Conservation (phyloP, 2,113 vertebrate genomes). For the Brachirus orientalis region DNA sequence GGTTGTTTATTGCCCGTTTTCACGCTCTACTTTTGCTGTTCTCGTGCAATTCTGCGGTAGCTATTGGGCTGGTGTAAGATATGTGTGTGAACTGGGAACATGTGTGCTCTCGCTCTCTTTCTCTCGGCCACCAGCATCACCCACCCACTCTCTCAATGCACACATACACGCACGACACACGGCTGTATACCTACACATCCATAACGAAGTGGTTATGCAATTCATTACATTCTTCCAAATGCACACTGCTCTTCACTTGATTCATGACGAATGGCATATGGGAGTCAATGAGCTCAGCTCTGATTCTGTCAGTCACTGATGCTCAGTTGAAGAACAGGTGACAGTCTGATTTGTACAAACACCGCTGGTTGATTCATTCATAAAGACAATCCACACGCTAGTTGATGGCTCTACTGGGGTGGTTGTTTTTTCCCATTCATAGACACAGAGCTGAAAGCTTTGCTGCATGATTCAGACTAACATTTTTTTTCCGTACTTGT, state of each 20-base stretch:
- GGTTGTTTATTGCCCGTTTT: slow-evolving; percentile 69
- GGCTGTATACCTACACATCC: slow-evolving; percentile 22
- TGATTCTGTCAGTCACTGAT: slow-evolving; percentile 29
- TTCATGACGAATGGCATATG: too few species aligned
- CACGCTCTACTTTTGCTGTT: slow-evolving; percentile 52
- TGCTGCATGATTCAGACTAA: slow-evolving; percentile 36
- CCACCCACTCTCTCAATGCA: slow-evolving; percentile 8
- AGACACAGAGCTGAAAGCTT: slow-evolving; percentile 38
- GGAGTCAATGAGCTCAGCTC: too few species aligned
- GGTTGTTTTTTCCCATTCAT: slow-evolving; percentile 67
- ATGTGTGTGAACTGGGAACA: slow-evolving; percentile 62
- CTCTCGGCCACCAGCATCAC: slow-evolving; percentile 14
- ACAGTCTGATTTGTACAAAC: slow-evolving; percentile 32
- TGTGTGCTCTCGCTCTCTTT: slow-evolving; percentile 43
- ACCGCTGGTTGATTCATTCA: slow-evolving; percentile 71
- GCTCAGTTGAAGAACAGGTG: slow-evolving; percentile 38
- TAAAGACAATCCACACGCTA: slow-evolving; percentile 62
- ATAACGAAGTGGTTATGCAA: slow-evolving; percentile 73
- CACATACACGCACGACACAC: too few species aligned
- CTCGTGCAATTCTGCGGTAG: slow-evolving; percentile 69
- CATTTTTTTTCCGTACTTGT: slow-evolving; percentile 12
- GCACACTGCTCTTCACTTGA: slow-evolving; percentile 41
- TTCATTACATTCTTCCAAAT: slow-evolving; percentile 63
- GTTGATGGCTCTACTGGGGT: slow-evolving; percentile 55
- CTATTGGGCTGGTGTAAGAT: slow-evolving; percentile 47